Base-by-base conservation (phyloP, 92 coral and sea anemone species). In the Scolanthus callimorphus region DNA sequence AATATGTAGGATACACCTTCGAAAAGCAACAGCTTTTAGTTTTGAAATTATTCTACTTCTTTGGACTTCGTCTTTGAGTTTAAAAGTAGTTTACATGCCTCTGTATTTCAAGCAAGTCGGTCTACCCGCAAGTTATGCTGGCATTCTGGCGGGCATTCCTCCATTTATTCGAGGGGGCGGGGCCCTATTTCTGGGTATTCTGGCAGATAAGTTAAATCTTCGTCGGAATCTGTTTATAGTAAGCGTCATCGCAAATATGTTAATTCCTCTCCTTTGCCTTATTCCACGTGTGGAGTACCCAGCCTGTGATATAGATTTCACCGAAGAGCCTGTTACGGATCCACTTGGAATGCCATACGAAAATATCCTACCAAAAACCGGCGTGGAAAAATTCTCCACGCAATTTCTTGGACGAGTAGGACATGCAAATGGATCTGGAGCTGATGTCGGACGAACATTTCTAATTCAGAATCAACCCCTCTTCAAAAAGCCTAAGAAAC, bases 211-310 rank as follows among this genome's bases (percentile, higher is more conserved):
- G 45, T 24, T 48, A 8, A 49, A 50, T 17, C 43, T 46, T 27
- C 12, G 70, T 19, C 48, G 59, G 31, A 63, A 24, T 49, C 21
- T 67, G 29, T 67, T 67, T 27, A 53, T 67, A 4, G 39, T 67
- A 30, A 67, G 74, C 31, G 37, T 67, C 15, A 11, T 31, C 15
- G 70, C 70, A 26, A 63, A 63, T 17, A 56, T 38, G 60, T 25
- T 56, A 9, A 67, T 67, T 3, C 74, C 74, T 15, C 55, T 67
- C 0, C 63, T 67, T 13, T 67, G 74, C 27, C 20, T 67, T 11
- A 67, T 67, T n/a, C 74, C 74, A 19, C 61, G 74, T 12, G 55
- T 67, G 28, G 63, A 67, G 51, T 67, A 67, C 29, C 74, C 74
- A 17, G 70, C 46, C 11, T 63, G 70, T 20, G 70, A 63, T 31